Percentiles rank a stretch among this genome's conserved stretches.
Evolutionary conservation across 2,888 invertebrate genomes (phyloP).

Genomic region (Acanthosoma haemorrhoidale): DNA sequence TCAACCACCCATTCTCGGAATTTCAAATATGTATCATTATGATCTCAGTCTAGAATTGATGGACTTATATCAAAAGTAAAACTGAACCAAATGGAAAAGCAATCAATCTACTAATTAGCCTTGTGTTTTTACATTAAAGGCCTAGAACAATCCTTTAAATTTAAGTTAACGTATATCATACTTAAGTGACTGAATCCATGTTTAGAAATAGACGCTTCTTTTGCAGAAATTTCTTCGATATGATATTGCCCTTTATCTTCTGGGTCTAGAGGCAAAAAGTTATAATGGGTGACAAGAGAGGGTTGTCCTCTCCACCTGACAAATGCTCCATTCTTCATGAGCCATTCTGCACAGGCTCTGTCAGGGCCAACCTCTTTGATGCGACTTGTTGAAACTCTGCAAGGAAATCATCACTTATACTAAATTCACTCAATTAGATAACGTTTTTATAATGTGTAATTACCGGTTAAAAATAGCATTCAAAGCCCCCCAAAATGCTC

Average conservation of each 20-base stretch:
- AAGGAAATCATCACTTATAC: slow-evolving; percentile 19
- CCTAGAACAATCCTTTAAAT: no score
- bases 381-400: slow-evolving; percentile 60
- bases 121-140: no score
- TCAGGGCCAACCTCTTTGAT: slow-evolving; percentile 75
- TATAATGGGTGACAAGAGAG: slow-evolving; percentile 44
- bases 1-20: no score
- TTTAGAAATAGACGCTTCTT: slow-evolving; percentile 53
- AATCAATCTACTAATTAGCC: no score
- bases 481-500: slow-evolving; percentile 32
- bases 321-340: slow-evolving; percentile 81
- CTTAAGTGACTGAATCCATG: slow-evolving; percentile 75
- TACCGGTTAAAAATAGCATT: slow-evolving; percentile 35
- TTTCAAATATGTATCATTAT: no score
- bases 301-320: slow-evolving; percentile 61
- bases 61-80: no score
- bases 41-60: no score
- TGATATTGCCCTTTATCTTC: slow-evolving; percentile 47
- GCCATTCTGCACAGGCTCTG: slow-evolving; percentile 90
- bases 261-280: slow-evolving; percentile 60
- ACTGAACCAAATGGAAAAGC: no score
- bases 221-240: slow-evolving; percentile 70
- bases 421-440: neutral
- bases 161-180: no score
- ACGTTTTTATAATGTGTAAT: neutral